Evolutionary conservation across 2,888 invertebrate genomes (phyloP).

Genomic region (Tortricodes alternella): DNA sequence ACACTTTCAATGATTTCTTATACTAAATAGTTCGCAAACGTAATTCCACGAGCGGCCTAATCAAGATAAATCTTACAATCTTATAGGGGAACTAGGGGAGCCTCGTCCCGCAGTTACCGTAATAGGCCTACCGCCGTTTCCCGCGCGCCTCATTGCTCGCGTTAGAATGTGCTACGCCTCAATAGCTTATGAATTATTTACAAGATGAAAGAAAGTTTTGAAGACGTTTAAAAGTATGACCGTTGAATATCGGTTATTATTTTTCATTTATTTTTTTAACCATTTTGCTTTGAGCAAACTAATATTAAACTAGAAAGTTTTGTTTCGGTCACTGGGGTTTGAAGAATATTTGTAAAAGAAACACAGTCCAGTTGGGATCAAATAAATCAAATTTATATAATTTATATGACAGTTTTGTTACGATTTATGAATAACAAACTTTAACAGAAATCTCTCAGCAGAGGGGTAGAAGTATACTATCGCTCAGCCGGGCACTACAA

Average conservation of each 20-base stretch:
- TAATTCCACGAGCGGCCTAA: background rate
- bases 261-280: too few relatives aligned
- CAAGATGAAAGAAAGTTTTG: background rate
- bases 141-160: background rate
- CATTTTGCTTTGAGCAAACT: too few relatives aligned
- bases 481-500: constrained; percentile 16
- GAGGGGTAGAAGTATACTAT: constrained; percentile 10
- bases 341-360: too few relatives aligned
- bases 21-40: background rate
- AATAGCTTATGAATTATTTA: constrained; percentile 3
- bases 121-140: background rate
- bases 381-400: too few relatives aligned
- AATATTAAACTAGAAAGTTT: too few relatives aligned
- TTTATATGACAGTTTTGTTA: too few relatives aligned
- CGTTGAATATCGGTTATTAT: too few relatives aligned
- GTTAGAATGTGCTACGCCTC: background rate
- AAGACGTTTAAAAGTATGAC: background rate
- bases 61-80: background rate
- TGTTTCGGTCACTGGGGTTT: too few relatives aligned
- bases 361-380: too few relatives aligned
- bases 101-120: background rate
- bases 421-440: too few relatives aligned
- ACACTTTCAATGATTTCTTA: background rate
- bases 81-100: constrained; percentile 10
- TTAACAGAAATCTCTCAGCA: too few relatives aligned